Percentiles rank a stretch among this genome's conserved stretches.
Conservation (phyloP, 2,797 vertebrate genomes). For the Catamblyrhynchus diadema region DNA sequence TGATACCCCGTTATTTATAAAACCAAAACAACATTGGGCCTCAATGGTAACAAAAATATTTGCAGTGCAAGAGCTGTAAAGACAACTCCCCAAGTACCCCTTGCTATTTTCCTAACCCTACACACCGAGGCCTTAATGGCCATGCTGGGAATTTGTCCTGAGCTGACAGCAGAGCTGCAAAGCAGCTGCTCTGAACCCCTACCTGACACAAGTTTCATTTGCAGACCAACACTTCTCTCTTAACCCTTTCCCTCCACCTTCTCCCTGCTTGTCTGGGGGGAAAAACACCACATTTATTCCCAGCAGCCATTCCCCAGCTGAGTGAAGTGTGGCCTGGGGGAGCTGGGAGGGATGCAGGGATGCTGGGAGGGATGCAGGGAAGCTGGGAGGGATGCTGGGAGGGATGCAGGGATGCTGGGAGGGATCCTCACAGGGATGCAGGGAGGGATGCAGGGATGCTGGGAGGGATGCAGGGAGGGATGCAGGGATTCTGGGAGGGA, state of each 20-base stretch:
- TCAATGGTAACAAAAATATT: slow-evolving; percentile 30
- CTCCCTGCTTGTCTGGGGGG: background rate
- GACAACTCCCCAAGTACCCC: slow-evolving; percentile 49
- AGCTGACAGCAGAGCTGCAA: slow-evolving; percentile 48
- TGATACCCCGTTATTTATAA: slow-evolving; percentile 51
- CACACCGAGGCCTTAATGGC: slow-evolving; percentile 62
- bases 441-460: background rate
- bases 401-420: background rate
- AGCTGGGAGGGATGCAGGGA: background rate
- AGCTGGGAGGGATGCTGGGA: no score
- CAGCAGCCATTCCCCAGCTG: background rate
- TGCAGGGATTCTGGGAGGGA: background rate
- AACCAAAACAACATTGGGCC: slow-evolving; percentile 33
- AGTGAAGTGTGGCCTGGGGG: background rate
- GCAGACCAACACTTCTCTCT: slow-evolving; percentile 29
- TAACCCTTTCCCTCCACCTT: slow-evolving; percentile 57
- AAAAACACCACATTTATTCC: background rate
- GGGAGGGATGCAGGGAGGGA: background rate
- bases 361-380: background rate
- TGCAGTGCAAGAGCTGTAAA: slow-evolving; percentile 55
- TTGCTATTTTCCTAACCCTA: slow-evolving; percentile 71
- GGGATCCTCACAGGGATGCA: background rate
- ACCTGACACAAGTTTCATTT: slow-evolving; percentile 45
- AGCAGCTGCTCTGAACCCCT: slow-evolving; percentile 53
- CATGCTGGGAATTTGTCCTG: slow-evolving; percentile 65